Percentiles rank a stretch among this genome's conserved stretches.
Conservation (phyloP, 2,113 vertebrate genomes). For the Pimephales promelas region DNA sequence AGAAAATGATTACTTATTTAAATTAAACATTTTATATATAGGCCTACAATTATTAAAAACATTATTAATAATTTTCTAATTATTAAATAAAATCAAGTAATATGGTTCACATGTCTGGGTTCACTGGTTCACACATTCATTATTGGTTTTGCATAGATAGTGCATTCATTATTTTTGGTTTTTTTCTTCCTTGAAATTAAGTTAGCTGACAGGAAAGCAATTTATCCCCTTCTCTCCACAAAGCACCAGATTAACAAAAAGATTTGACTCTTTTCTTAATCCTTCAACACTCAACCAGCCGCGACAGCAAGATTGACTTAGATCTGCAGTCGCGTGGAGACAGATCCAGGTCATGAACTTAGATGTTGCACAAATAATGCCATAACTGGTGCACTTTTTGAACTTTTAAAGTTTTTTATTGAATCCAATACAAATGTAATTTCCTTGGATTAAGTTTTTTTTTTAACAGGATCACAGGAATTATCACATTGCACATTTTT, state of each 20-base stretch:
- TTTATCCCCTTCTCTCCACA: conserved; percentile 3
- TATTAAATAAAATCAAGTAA: background rate
- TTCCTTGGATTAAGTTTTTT: background rate
- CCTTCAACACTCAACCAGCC: conserved; percentile 39
- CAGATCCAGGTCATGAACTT: conserved; percentile 49
- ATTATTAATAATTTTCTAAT: background rate
- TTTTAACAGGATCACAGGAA: background rate
- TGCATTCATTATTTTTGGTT: background rate
- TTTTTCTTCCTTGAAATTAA: conserved; percentile 1
- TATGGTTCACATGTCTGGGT: background rate
- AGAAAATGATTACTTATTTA: background rate
- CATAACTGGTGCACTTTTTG: background rate
- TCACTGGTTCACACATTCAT: background rate
- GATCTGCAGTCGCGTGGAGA: background rate
- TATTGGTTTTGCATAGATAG: background rate
- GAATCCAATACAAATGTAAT: background rate
- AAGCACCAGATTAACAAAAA: conserved; percentile 42
- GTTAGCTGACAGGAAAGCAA: conserved; percentile 22
- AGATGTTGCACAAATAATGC: background rate
- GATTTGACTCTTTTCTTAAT: conserved; percentile 48
- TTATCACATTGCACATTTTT: background rate
- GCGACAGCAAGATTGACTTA: conserved; percentile 27
- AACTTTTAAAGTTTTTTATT: background rate
- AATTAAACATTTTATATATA: no score
- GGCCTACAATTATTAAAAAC: no score